A percentile compares a stretch with the other conserved stretches of the same genome.
Evolutionary conservation across 2,797 vertebrate species (phyloP).

Genomic region (Lepus oiostolus): DNA sequence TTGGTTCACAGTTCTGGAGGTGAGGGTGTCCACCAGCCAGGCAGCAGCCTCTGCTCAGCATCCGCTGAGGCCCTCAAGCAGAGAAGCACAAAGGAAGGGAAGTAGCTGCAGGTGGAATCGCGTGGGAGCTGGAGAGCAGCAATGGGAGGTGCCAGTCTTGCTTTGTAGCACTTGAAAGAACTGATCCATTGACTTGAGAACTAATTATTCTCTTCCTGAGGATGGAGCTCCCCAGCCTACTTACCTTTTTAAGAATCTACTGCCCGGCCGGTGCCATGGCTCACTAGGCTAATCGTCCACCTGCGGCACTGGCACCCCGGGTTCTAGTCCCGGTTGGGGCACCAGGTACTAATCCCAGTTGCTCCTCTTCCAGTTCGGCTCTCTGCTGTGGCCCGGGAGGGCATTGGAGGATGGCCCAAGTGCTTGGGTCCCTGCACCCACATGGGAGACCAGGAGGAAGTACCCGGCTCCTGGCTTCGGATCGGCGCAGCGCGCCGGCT

Average conservation of each 20-base stretch:
- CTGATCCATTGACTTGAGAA: neutral
- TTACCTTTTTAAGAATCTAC: neutral
- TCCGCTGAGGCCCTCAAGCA: neutral
- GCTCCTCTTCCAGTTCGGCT: too few relatives aligned
- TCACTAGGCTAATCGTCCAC: too few relatives aligned
- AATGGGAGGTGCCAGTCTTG: neutral
- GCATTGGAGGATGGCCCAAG: too few relatives aligned
- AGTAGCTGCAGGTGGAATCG: neutral
- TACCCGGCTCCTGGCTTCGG: too few relatives aligned
- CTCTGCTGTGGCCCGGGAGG: too few relatives aligned
- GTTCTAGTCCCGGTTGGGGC: too few relatives aligned
- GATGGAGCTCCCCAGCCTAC: neutral
- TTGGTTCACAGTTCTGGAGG: neutral
- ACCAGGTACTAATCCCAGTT: too few relatives aligned
- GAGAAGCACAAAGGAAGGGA: neutral
- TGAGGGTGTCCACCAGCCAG: neutral
- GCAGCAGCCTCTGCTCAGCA: neutral
- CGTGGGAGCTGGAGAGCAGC: neutral
- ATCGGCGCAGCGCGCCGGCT: too few relatives aligned
- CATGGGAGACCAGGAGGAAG: too few relatives aligned
- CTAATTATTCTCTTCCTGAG: neutral
- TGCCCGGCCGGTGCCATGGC: neutral
- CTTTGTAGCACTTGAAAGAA: neutral
- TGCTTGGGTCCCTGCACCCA: too few relatives aligned
- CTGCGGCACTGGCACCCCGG: too few relatives aligned